These are phyloP conservation scores for Umimayanthus chanpuru DNA, from an alignment of 92 coral and sea anemone genomes.

Conservation along the genomic window DNA sequence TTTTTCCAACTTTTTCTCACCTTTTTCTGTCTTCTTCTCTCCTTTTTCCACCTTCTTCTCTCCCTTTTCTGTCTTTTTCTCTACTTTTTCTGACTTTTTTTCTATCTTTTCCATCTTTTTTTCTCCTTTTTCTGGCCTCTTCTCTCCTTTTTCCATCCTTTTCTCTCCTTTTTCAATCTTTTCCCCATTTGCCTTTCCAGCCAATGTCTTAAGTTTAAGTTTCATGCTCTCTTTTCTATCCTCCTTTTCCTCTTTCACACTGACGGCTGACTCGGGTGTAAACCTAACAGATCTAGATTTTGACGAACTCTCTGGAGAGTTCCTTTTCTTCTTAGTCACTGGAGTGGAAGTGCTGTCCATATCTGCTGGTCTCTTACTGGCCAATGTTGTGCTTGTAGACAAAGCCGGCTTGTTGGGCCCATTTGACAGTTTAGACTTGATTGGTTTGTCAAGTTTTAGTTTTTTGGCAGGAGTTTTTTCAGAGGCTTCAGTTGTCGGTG, in stretches of 20 bases:
- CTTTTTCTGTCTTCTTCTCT: slow-evolving; percentile 38
- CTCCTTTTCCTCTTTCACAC: slow-evolving; percentile 61
- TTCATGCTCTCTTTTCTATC: slow-evolving; percentile 76
- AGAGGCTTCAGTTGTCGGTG: slow-evolving; percentile 48
- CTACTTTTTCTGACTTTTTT: slow-evolving; percentile 45
- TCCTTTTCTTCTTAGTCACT: slow-evolving; percentile 64
- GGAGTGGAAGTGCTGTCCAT: slow-evolving; percentile 30
- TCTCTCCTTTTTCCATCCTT: background rate
- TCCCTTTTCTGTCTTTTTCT: slow-evolving; percentile 38
- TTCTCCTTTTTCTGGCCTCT: slow-evolving; percentile 24
- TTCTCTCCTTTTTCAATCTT: slow-evolving; percentile 42
- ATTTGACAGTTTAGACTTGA: slow-evolving; percentile 49
- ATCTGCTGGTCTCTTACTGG: slow-evolving; percentile 43
- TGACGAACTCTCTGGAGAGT: slow-evolving; percentile 35
- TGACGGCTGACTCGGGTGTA: slow-evolving; percentile 60
- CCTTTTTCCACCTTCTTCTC: slow-evolving; percentile 26
- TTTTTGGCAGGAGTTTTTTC: slow-evolving; percentile 55
- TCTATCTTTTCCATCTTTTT: slow-evolving; percentile 40
- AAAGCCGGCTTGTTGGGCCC: slow-evolving; percentile 21
- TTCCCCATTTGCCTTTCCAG: slow-evolving; percentile 58
- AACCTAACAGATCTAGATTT: slow-evolving; percentile 62
- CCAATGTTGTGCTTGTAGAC: slow-evolving; percentile 23
- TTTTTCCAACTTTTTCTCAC: slow-evolving; percentile 32
- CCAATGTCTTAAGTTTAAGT: slow-evolving; percentile 81
- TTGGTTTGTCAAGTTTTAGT: slow-evolving; percentile 49